Evolutionary conservation across 2,888 invertebrate genomes (phyloP).

Genomic region (Himalopsyche japonica): DNA sequence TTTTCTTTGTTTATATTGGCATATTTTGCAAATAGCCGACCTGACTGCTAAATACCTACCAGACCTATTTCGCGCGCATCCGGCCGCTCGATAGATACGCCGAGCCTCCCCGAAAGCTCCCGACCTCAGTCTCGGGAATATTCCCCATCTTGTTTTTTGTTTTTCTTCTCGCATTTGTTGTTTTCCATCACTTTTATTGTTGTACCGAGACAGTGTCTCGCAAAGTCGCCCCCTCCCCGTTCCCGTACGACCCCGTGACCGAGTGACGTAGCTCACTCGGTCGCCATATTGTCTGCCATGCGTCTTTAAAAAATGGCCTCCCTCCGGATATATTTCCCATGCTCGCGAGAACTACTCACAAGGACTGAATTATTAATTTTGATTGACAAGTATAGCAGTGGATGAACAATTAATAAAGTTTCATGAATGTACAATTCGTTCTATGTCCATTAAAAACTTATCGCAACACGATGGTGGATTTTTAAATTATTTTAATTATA

Average conservation of each 20-base stretch:
- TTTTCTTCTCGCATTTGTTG: constrained; percentile 17
- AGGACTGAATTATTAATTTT: background rate
- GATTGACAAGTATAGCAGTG: background rate
- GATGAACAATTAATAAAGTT: background rate
- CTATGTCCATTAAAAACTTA: no score
- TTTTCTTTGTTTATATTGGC: background rate
- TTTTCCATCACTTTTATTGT: constrained; percentile 24
- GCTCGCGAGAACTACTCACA: background rate
- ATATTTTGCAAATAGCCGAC: background rate
- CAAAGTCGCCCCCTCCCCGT: background rate
- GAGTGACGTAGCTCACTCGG: background rate
- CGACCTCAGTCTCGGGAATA: constrained; percentile 1
- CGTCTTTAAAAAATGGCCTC: background rate
- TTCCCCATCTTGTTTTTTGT: constrained; percentile 10
- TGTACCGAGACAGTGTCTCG: constrained; percentile 14
- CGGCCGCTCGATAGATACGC: constrained; percentile 9
- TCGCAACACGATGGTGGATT: no score
- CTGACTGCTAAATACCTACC: background rate
- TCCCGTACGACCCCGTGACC: background rate
- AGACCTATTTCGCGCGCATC: constrained; percentile 11
- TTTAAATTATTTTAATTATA: no score
- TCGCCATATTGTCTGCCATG: background rate
- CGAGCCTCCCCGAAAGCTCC: constrained; percentile 8
- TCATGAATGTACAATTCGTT: background rate
- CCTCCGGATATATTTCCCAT: background rate